A percentile compares a stretch with the other conserved stretches of the same genome.
Conservation (phyloP, 2,888 invertebrate genomes). For the Cerceris rybyensis region DNA sequence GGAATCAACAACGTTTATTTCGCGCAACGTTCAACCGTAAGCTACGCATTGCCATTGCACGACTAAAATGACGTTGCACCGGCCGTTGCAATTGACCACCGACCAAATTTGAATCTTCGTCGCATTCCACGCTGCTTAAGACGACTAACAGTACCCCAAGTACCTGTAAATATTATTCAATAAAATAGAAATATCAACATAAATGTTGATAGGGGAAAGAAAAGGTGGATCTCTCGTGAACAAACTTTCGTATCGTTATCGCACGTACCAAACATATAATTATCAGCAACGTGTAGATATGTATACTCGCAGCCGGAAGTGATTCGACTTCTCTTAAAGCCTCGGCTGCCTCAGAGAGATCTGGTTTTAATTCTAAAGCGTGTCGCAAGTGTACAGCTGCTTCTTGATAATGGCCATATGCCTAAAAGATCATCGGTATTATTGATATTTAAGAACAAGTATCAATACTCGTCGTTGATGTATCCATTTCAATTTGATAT, state of each 20-base stretch:
- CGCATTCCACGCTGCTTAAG: constrained; percentile 85
- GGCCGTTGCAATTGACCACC: constrained; percentile 78
- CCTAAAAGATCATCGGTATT: constrained; percentile 76
- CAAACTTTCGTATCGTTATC: neutral
- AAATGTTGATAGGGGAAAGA: neutral
- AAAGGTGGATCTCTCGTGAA: neutral
- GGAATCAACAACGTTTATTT: constrained; percentile 79
- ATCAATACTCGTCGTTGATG: neutral
- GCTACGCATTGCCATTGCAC: constrained; percentile 94
- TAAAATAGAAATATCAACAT: neutral
- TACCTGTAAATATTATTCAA: constrained; percentile 83
- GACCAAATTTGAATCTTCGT: constrained; percentile 75
- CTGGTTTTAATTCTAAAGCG: constrained; percentile 92
- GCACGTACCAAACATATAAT: constrained; percentile 90
- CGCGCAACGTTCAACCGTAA: constrained; percentile 83
- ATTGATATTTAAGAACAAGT: neutral
- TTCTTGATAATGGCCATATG: constrained; percentile 94
- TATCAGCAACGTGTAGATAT: constrained; percentile 93
- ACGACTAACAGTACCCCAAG: constrained; percentile 92
- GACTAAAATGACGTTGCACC: constrained; percentile 92
- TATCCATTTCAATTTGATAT: neutral
- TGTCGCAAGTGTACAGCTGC: constrained; percentile 92
- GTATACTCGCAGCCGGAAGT: constrained; percentile 90
- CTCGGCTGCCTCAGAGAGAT: constrained; percentile 91
- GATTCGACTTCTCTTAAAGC: constrained; percentile 92